Base-by-base conservation (phyloP, 2,888 invertebrate species). In the Tinea trinotella region DNA sequence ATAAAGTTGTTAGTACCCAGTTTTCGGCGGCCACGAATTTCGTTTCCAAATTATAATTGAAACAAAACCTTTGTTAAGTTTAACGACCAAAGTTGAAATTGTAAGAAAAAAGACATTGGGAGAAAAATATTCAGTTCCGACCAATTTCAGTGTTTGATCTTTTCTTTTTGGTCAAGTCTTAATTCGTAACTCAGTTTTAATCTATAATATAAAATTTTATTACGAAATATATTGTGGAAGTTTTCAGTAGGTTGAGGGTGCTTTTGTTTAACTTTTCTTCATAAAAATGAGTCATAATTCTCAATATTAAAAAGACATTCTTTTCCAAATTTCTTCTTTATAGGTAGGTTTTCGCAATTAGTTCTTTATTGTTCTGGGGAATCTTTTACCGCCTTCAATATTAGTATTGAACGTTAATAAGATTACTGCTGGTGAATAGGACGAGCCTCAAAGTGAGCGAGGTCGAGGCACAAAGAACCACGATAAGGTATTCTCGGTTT, bases 401-500 rank as follows among this genome's bases (percentile, higher is more conserved):
- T 52, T 46, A 52, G 52, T 30, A 40, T 53, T 10, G 40, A 53
- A 18, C 53, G 40, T 12, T 53, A 53, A 53, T 40, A 40, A 53
- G 53, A 40, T 53, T 53, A 53, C 40, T 40, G 7, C n/a, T 40
- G 40, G 18, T 53, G 40, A 53, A 53, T 40, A 20, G 53, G 52
- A 35, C 17, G 34, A 19, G 35, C 50, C 20, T 50, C 50, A 24
- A 52, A 48, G 48, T 48, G 19, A 24, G 52, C 24, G 22, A 34
- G 52, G 52, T 52, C 36, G 34, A 10, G 13, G 13, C 9, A 34
- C 52, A 52, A 52, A 53, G 53, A 53, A 19, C 22, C 36, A 53
- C 22, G 30, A 55, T 72, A 74, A 74, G 72, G 59, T 58, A 56
- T 59, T 57, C 57, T 59, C 57, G 59, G 58, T 59, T 58, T 58